phyloP scores from a whole-genome alignment of 2,797 vertebrate genomes.

The Rousettus madagascariensis region DNA sequence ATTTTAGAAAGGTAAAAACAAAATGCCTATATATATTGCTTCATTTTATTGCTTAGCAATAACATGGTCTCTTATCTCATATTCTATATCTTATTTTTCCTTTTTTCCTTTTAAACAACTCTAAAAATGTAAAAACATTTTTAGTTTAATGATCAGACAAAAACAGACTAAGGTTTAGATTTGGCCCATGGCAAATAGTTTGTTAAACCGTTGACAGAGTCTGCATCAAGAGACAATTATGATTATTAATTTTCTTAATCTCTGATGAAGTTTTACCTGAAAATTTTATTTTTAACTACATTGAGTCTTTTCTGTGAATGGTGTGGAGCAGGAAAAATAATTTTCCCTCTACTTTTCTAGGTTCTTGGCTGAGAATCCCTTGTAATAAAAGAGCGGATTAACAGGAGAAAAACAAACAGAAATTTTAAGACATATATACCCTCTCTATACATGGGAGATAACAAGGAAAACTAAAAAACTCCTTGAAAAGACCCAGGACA shows the following conservation, averaged over 20 bases:
- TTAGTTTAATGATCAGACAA: neutral
- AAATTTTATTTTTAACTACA: neutral
- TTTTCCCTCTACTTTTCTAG: neutral
- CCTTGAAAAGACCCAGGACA: neutral
- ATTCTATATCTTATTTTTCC: neutral
- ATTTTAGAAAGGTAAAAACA: neutral
- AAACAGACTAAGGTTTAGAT: neutral
- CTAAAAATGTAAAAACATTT: neutral
- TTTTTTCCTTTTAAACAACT: neutral
- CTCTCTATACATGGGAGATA: neutral
- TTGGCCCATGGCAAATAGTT: neutral
- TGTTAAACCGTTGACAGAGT: neutral
- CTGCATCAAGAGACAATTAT: neutral
- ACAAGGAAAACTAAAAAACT: neutral
- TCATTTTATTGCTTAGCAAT: conserved; percentile 29
- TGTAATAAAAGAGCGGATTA: neutral
- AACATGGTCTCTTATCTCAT: neutral
- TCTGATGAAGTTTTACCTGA: neutral
- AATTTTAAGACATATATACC: neutral
- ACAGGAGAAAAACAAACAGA: neutral
- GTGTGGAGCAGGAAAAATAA: neutral
- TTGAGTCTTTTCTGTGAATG: neutral
- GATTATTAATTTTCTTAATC: neutral
- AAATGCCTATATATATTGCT: neutral
- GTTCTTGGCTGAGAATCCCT: neutral